These are phyloP conservation scores for Nothocercus nigrocapillus DNA, from an alignment of 2,113 vertebrate species.

Conservation along the genomic window DNA sequence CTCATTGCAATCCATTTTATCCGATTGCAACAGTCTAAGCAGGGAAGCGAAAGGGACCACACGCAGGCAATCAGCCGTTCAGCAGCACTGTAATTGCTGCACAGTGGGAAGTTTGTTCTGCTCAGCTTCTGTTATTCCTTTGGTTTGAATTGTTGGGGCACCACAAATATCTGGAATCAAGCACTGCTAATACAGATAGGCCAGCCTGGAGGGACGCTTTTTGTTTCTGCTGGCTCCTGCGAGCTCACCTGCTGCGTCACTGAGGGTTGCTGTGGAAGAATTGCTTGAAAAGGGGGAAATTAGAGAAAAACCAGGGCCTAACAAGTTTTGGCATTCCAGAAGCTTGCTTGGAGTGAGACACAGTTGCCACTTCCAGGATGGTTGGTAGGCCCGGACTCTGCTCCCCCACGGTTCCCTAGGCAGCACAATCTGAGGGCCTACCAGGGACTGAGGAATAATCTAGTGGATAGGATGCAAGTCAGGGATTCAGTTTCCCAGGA, in stretches of 20 bases:
- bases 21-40: constrained; percentile 73
- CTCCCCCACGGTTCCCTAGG: too few relatives aligned
- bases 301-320: too few relatives aligned
- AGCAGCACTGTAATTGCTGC: constrained; percentile 77
- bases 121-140: constrained; percentile 74
- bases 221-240: constrained; percentile 37
- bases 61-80: constrained; percentile 70
- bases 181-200: constrained; percentile 52
- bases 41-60: constrained; percentile 72
- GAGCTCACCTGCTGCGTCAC: not conserved
- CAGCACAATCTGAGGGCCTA: too few relatives aligned
- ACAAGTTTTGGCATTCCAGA: too few relatives aligned
- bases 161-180: constrained; percentile 64
- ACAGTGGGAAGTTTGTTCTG: constrained; percentile 77
- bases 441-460: not conserved
- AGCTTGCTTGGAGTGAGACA: too few relatives aligned
- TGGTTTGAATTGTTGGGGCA: constrained; percentile 63
- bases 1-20: constrained; percentile 79
- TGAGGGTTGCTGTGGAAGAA: not conserved
- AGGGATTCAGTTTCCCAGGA: not conserved
- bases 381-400: too few relatives aligned
- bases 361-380: too few relatives aligned
- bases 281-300: too few relatives aligned
- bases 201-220: constrained; percentile 46
- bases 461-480: not conserved